These are phyloP conservation scores for Patella caerulea DNA, from an alignment of 2,888 invertebrate genomes.

Conservation along the genomic window DNA sequence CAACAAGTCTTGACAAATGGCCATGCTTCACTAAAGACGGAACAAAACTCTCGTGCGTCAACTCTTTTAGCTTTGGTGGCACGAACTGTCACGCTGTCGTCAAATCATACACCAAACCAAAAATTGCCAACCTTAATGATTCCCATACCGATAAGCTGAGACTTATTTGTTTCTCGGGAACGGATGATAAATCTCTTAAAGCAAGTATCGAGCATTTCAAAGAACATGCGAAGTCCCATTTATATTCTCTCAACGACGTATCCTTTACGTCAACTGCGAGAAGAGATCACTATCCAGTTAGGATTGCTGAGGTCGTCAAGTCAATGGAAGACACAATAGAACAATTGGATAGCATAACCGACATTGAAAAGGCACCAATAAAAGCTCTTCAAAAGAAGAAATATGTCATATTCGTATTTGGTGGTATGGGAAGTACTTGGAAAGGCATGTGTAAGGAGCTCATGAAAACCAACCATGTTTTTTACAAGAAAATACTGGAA, in stretches of 20 bases:
- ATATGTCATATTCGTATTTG: constrained; percentile 45
- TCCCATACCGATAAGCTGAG: background rate
- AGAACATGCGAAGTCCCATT: constrained; percentile 11
- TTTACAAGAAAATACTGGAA: constrained; percentile 27
- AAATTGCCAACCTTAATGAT: background rate
- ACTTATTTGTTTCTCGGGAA: constrained; percentile 35
- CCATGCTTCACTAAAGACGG: constrained; percentile 4
- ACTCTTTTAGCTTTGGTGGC: constrained; percentile 54
- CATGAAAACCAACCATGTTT: constrained; percentile 31
- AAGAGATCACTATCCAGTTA: constrained; percentile 37
- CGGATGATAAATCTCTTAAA: constrained; percentile 14
- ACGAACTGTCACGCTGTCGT: constrained; percentile 48
- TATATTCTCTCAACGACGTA: constrained; percentile 9
- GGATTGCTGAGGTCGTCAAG: constrained; percentile 31
- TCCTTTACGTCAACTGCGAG: constrained; percentile 41
- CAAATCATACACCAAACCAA: background rate
- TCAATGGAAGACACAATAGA: constrained; percentile 21
- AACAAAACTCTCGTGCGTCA: constrained; percentile 35
- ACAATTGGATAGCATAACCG: background rate
- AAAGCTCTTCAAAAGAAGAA: background rate
- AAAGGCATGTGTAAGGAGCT: constrained; percentile 48
- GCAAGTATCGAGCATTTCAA: constrained; percentile 19
- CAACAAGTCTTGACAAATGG: constrained; percentile 29
- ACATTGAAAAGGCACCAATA: background rate
- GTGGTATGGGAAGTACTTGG: constrained; percentile 54